phyloP scores from a whole-genome alignment of 2,797 vertebrate genomes.

The Craterocephalus amniculus region DNA sequence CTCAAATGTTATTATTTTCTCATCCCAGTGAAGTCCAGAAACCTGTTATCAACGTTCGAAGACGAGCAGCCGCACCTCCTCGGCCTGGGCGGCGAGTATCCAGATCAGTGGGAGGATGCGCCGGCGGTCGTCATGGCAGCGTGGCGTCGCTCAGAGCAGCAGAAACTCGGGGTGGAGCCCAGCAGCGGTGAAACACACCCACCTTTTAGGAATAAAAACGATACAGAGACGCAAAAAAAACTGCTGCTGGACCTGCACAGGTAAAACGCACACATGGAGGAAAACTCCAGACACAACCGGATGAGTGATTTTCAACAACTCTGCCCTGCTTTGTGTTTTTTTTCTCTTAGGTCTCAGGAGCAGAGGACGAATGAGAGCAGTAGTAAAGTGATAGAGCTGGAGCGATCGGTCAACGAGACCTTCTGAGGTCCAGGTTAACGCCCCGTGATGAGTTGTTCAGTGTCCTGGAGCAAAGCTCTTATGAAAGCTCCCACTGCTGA shows the following conservation, averaged over 20 bases:
- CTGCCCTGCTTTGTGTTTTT: slow-evolving; percentile 8
- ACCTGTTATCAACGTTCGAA: slow-evolving; percentile 88
- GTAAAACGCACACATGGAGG: slow-evolving; percentile 66
- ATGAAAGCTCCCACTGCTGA: slow-evolving; percentile 65
- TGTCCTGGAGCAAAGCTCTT: slow-evolving; percentile 71
- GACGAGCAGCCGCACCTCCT: slow-evolving; percentile 87
- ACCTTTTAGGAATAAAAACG: slow-evolving; percentile 76
- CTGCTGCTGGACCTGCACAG: slow-evolving; percentile 89
- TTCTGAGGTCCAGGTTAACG: slow-evolving; percentile 79
- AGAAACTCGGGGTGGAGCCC: slow-evolving; percentile 68
- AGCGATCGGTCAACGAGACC: slow-evolving; percentile 92
- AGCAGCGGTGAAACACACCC: slow-evolving; percentile 76
- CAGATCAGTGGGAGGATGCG: slow-evolving; percentile 82
- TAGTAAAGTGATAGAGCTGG: slow-evolving; percentile 91
- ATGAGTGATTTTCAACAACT: neutral
- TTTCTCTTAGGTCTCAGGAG: slow-evolving; percentile 73
- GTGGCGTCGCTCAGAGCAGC: slow-evolving; percentile 80
- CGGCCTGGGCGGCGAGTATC: slow-evolving; percentile 85
- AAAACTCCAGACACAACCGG: neutral
- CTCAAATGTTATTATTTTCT: neutral
- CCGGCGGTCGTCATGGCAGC: slow-evolving; percentile 82
- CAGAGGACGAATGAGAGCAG: slow-evolving; percentile 86
- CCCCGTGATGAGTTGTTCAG: slow-evolving; percentile 49
- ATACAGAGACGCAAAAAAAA: slow-evolving; percentile 85
- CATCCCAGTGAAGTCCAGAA: slow-evolving; percentile 91